phyloP scores from a whole-genome alignment of 2,888 invertebrate genomes.

The Stenolophus ochropezus region DNA sequence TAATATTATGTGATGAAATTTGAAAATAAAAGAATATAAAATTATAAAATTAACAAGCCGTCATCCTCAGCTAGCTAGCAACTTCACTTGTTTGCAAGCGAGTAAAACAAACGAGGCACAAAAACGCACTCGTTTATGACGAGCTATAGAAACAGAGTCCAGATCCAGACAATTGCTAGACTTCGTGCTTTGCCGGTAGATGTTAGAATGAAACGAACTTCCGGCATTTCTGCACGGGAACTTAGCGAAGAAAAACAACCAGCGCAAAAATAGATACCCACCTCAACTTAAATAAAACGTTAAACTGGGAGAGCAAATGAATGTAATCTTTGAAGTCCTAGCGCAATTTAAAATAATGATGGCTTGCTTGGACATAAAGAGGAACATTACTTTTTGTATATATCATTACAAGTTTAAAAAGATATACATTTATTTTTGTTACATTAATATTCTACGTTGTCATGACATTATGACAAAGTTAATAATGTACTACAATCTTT shows the following conservation, averaged over 20 bases:
- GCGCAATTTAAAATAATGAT: neutral
- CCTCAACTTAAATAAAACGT: neutral
- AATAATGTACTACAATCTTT: too few species aligned
- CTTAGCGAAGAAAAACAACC: neutral
- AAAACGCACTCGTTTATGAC: conserved; percentile 47
- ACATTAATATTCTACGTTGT: too few species aligned
- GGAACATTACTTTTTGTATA: neutral
- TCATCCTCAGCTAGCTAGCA: neutral
- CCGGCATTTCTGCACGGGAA: conserved; percentile 9
- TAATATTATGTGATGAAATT: too few species aligned
- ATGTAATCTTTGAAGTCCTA: neutral
- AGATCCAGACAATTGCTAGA: conserved; percentile 27
- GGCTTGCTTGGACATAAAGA: neutral
- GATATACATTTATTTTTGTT: too few species aligned
- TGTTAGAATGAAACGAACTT: conserved; percentile 11
- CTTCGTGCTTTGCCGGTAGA: conserved; percentile 20
- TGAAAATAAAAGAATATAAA: too few species aligned
- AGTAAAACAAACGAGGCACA: conserved; percentile 33
- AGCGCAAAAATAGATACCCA: conserved; percentile 4
- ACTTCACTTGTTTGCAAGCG: conserved; percentile 24
- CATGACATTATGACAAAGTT: too few species aligned
- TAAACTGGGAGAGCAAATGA: neutral
- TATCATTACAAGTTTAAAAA: neutral
- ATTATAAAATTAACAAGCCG: too few species aligned
- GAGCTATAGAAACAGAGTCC: conserved; percentile 9